Percentiles rank a stretch among this genome's conserved stretches.
Conservation (phyloP, 1,140 invertebrate genomes). For the Procambarus clarkii region DNA sequence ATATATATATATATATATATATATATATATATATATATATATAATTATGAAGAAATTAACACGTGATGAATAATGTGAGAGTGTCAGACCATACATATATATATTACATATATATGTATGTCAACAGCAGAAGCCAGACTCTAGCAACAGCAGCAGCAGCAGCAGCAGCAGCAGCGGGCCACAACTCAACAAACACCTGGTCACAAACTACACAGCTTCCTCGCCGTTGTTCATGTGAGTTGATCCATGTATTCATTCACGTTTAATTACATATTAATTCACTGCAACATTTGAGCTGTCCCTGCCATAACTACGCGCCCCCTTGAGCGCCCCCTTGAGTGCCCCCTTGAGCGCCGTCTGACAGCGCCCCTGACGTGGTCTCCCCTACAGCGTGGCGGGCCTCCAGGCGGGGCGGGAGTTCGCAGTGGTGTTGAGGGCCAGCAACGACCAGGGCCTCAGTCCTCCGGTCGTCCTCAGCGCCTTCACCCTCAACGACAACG, state of each 20-base stretch:
- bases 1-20: no score
- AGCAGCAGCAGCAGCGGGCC: background rate
- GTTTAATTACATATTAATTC: no score
- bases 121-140: background rate
- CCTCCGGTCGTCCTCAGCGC: constrained; percentile 51
- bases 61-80: no score
- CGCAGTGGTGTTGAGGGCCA: constrained; percentile 22
- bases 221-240: constrained; percentile 21
- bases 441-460: constrained; percentile 49
- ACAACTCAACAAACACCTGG: background rate
- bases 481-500: constrained; percentile 54
- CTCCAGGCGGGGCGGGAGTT: constrained; percentile 54
- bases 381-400: constrained; percentile 24
- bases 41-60: no score
- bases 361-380: background rate
- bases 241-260: background rate
- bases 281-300: no score
- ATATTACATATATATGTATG: no score
- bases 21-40: no score
- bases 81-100: no score
- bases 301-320: no score
- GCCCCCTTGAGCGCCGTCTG: no score
- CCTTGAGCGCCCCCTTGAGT: no score
- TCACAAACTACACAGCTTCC: background rate
- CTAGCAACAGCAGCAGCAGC: no score